Conservation (phyloP, 2,113 vertebrate species). For the Aleadryas rufinucha region DNA sequence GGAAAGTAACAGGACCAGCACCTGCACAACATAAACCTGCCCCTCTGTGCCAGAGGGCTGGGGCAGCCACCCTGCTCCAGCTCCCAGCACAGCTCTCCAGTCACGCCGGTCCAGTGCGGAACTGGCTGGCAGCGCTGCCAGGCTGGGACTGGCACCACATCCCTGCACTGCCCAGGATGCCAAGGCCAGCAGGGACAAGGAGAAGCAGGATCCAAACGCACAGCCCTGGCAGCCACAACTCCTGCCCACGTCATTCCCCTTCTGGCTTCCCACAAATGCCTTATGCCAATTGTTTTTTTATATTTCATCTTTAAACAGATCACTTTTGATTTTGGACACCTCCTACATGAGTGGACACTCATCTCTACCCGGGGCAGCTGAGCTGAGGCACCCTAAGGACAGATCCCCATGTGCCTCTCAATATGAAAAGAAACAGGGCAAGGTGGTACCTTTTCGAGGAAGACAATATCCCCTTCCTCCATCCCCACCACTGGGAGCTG, state of each 20-base stretch:
- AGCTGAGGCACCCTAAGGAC: not conserved
- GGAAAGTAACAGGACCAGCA: not conserved
- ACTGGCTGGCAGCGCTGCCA: not conserved
- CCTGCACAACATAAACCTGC: not conserved
- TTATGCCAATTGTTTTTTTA: not conserved
- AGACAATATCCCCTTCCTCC: not conserved
- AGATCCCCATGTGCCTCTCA: fast-evolving
- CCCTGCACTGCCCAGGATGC: not conserved
- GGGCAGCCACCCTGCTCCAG: fast-evolving
- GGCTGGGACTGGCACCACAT: not conserved
- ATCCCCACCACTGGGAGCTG: not conserved
- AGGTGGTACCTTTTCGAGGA: not conserved
- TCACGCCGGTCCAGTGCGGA: fast-evolving
- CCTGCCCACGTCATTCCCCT: not conserved
- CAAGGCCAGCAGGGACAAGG: not conserved
- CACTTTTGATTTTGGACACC: not conserved
- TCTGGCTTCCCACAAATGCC: not conserved
- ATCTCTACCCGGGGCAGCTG: not conserved
- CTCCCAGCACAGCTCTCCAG: not conserved
- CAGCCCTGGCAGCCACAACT: not conserved
- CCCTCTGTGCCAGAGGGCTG: not conserved
- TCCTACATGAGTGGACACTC: not conserved
- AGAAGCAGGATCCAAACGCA: not conserved
- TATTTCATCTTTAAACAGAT: not conserved
- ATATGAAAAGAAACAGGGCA: fast-evolving